Percentiles rank a stretch among this genome's conserved stretches.
Conservation (phyloP, 2,797 vertebrate species). For the Leptodactylus fallax region DNA sequence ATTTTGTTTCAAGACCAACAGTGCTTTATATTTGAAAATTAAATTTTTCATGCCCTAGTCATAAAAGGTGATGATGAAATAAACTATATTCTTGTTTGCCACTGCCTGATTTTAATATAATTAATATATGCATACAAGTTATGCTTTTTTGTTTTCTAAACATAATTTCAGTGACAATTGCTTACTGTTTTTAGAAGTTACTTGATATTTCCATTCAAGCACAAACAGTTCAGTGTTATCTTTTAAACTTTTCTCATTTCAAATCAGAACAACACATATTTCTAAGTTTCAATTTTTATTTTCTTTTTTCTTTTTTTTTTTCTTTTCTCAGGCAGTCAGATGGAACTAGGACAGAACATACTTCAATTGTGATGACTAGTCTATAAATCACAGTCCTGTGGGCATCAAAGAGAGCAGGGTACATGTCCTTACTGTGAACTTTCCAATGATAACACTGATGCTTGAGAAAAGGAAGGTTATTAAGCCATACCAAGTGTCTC, state of each 20-base stretch:
- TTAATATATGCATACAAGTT: no score
- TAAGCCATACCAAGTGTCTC: conserved; percentile 19
- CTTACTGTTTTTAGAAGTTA: no score
- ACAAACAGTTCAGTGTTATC: neutral
- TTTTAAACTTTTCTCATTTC: neutral
- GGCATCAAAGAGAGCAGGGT: conserved; percentile 41
- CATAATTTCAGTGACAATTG: no score
- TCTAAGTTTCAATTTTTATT: neutral
- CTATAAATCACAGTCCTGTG: conserved; percentile 50
- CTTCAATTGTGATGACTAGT: conserved; percentile 40
- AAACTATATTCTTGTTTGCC: no score
- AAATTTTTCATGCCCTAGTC: no score
- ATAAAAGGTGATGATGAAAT: no score
- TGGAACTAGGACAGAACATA: conserved; percentile 13
- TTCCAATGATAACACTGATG: conserved; percentile 50
- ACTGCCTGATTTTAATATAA: no score
- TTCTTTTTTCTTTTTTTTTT: neutral
- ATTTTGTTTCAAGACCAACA: no score
- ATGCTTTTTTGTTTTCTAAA: no score
- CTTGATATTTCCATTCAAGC: no score
- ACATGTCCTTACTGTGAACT: conserved; percentile 51
- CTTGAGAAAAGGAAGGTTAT: conserved; percentile 51
- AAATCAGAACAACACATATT: conserved; percentile 32
- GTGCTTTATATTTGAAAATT: no score
- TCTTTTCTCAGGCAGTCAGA: conserved; percentile 37